These are phyloP conservation scores for Papilio machaon DNA, from an alignment of 1,140 invertebrate genomes.

Conservation along the genomic window DNA sequence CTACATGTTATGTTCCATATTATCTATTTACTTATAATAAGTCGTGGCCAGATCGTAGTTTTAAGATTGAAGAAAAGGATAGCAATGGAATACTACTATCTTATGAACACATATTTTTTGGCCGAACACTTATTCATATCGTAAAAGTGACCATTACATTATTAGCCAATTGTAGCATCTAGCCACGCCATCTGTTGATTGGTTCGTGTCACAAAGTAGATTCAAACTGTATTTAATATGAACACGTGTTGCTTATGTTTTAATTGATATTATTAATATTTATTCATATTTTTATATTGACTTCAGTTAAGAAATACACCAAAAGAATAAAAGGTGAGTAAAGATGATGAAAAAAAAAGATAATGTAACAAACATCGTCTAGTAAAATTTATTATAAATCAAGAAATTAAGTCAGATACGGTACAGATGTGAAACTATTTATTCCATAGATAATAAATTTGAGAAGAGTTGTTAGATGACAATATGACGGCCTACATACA, in stretches of 20 bases:
- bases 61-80: no score
- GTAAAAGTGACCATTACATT: background rate
- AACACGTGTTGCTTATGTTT: background rate
- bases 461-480: slow-evolving; percentile 54
- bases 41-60: no score
- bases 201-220: background rate
- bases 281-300: background rate
- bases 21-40: no score
- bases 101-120: background rate
- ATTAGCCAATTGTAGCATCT: no score
- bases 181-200: background rate
- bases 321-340: background rate
- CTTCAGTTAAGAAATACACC: background rate
- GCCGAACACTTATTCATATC: background rate
- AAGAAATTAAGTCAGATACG: no score
- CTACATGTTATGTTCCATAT: no score
- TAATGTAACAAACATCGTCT: background rate
- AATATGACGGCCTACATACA: slow-evolving; percentile 70
- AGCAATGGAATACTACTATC: no score
- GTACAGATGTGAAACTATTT: slow-evolving; percentile 1
- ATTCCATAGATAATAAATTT: slow-evolving; percentile 35
- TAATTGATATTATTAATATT: background rate
- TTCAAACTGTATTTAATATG: background rate
- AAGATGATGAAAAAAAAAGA: background rate
- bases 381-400: no score